Conservation (phyloP, 1,140 invertebrate species). For the Alviniconcha marisindica region DNA sequence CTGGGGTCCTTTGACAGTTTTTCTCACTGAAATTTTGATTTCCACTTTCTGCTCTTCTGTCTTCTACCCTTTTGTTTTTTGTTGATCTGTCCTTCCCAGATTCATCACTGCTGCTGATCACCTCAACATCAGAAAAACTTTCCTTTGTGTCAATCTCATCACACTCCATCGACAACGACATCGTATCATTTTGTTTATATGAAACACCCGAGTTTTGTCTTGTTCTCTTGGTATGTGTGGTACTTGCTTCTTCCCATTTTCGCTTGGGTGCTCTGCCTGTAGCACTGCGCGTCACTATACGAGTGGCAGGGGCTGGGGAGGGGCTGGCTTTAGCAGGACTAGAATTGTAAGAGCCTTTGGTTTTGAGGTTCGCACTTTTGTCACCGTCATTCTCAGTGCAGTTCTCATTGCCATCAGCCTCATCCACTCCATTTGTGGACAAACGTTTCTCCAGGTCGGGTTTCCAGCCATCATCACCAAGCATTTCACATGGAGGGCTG, state of each 20-base stretch:
- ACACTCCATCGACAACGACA: slow-evolving; percentile 8
- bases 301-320: not conserved
- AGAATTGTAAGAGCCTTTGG: slow-evolving; percentile 7
- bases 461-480: slow-evolving; percentile 20
- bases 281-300: slow-evolving; percentile 28
- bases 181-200: not conserved
- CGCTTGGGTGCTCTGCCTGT: slow-evolving; percentile 25
- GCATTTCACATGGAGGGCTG: slow-evolving; percentile 40
- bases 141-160: not conserved
- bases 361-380: not conserved
- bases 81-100: not conserved
- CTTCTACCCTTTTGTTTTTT: not conserved
- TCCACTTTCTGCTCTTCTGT: not conserved
- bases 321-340: not conserved
- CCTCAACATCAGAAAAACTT: slow-evolving; percentile 14
- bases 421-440: slow-evolving; percentile 3
- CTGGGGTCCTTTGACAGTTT: slow-evolving; percentile 25
- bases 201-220: not conserved
- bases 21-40: not conserved
- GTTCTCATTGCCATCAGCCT: slow-evolving; percentile 19
- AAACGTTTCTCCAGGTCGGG: not conserved
- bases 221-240: not conserved
- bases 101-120: slow-evolving; percentile 15
- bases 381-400: slow-evolving; percentile 8
- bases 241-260: not conserved